Evolutionary conservation across 2,113 vertebrate genomes (phyloP), one percentile per base, ranked within the genome.

Genomic region (Perca schrenkii): DNA sequence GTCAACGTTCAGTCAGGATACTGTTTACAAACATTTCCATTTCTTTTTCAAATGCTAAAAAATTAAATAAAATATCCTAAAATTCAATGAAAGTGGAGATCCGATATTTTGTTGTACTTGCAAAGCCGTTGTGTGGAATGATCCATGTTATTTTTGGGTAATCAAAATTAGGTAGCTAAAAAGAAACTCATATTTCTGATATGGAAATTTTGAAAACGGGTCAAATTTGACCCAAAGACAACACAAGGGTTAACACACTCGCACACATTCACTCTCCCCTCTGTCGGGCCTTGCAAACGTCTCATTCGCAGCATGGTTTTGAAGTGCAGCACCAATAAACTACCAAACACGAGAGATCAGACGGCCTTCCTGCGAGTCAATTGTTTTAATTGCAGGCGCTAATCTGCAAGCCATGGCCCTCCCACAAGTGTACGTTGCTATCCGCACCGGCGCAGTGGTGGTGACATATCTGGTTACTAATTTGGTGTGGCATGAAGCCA

Each of bases 381-480:
- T 72, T 36, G 60, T 79, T 72, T 88, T 84, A 86, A 88, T 71
- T 82, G 76, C 74, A 82, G 79, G 53, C 21, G 56, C 68, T 90
- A 90, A 93, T 91, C 83, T 90, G 74, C 50, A 53, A 89, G 76
- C 88, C 72, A 6, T n/a, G 75, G 79, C 88, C 84, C 80, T 77
- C 82, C 81, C 85, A 72, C 66, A 87, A 80, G 85, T 53, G 58
- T 50, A 58, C 75, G 8, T 50, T 50, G 74, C 76, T 89, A 80
- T 67, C 80, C 50, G 22, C 77, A 78, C 77, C 79, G 36, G 79
- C 74, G 8, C 52, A 53, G 71, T 68, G 83, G 71, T 63, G 70
- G 79, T 82, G 85, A 89, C 88, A 86, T 86, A 86, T 90, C 87
- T 86, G 79, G 74, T 88, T 91, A 63, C 87, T 91, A 86, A 89